These are phyloP conservation scores for Anarrhichthys ocellatus DNA, from an alignment of 2,113 vertebrate species.

Conservation along the genomic window DNA sequence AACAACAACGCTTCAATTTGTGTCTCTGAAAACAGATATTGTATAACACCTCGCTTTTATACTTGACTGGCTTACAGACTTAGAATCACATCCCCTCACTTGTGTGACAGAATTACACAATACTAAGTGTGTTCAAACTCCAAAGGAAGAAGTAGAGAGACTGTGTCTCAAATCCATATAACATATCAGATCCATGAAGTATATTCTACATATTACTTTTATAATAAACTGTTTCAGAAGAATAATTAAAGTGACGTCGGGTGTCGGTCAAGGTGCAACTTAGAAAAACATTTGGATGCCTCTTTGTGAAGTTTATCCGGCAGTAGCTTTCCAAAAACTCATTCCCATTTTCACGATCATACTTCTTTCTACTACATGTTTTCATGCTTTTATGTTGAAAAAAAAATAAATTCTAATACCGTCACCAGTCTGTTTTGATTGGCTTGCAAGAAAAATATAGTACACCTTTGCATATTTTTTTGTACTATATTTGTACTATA, in stretches of 20 bases:
- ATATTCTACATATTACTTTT: background rate
- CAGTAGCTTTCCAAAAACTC: background rate
- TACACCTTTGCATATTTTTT: too few relatives aligned
- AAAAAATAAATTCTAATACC: too few relatives aligned
- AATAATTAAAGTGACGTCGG: background rate
- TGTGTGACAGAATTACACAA: conserved; percentile 73
- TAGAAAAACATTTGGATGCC: background rate
- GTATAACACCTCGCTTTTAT: too few relatives aligned
- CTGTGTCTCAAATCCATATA: background rate
- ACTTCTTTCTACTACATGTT: background rate
- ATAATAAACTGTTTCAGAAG: background rate
- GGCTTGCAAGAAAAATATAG: too few relatives aligned
- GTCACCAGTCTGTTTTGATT: too few relatives aligned
- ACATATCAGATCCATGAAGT: background rate
- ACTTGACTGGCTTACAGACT: conserved; percentile 30
- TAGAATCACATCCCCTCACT: conserved; percentile 27
- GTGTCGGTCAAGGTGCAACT: background rate
- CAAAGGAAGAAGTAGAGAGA: background rate
- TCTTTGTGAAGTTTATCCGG: background rate
- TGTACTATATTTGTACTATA: too few relatives aligned
- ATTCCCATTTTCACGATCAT: too few relatives aligned
- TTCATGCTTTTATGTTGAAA: background rate
- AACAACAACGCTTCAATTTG: too few relatives aligned
- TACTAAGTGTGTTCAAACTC: background rate
- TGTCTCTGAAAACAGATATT: too few relatives aligned